These are phyloP conservation scores for Microcebus jonahi DNA, from an alignment of 2,113 vertebrate species.

Conservation along the genomic window DNA sequence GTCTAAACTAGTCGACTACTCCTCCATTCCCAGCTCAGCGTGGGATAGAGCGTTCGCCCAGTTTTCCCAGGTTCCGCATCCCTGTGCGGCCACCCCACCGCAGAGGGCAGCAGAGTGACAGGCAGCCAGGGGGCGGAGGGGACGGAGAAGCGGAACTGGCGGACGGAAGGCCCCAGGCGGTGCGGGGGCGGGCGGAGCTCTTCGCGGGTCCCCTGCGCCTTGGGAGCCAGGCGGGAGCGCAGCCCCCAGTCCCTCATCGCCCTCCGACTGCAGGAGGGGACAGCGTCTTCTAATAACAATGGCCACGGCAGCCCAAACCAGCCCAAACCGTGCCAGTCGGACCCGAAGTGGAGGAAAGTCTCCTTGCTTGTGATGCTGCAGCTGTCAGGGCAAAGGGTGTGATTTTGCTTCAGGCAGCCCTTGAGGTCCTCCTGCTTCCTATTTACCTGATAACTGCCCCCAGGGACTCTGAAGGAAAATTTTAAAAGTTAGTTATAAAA, in stretches of 20 bases:
- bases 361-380: not conserved
- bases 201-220: rapidly evolving
- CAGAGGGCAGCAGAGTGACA: slow-evolving; percentile 57
- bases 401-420: not conserved
- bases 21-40: not conserved
- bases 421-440: not conserved
- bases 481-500: not conserved
- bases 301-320: not conserved
- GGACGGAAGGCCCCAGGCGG: not conserved
- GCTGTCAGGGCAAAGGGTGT: not conserved
- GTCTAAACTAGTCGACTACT: not conserved
- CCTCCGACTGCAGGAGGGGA: not conserved
- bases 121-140: not conserved
- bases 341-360: not conserved
- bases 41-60: not conserved
- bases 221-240: not conserved
- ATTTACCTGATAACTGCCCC: not conserved
- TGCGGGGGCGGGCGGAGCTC: not conserved
- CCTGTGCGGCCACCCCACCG: not conserved
- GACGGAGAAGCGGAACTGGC: not conserved
- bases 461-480: not conserved
- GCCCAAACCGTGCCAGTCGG: not conserved
- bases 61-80: not conserved
- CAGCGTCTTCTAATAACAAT: not conserved
- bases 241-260: not conserved